Evolutionary conservation across 2,797 vertebrate genomes (phyloP), one percentile per base, ranked within the genome.

Genomic region (Poecilia velifera): DNA sequence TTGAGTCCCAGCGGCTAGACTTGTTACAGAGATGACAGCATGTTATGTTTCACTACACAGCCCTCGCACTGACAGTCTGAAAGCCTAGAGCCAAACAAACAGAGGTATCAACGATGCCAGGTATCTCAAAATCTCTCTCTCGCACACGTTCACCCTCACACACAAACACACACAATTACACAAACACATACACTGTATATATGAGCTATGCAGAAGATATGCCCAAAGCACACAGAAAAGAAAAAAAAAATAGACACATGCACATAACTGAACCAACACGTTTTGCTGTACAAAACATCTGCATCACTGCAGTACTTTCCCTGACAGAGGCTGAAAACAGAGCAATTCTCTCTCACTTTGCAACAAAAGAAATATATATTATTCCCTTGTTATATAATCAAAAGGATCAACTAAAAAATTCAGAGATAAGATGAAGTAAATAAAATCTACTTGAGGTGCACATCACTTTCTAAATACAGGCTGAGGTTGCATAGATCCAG

Each of bases 1-100:
- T 89, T 79, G 84, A 88, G 86, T 92, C 93, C 92, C 89, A 75
- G 62, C 86, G 91, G 92, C 93, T 85, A 87, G 80, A 92, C 91
- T 94, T 91, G 94, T 95, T 95, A 94, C 89, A 70, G 91, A 94
- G 94, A 94, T 94, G 94, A 96, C 93, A 94, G 93, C 88, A 82
- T 94, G 91, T 95, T 95, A 94, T 94, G 92, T 94, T 93, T 95
- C 89, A 89, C 89, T 88, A 92, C 92, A 91, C 89, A 90, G 89
- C 82, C 86, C 88, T 92, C 59, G 82, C 86, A 66, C 90, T 94
- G 94, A 94, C 92, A 94, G 93, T 88, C 91, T 91, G 88, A 90
- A 87, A 92, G 92, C 93, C 91, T 83, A 81, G 80, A 95, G 94
- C 93, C 93, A 94, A 95, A 95, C 93, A 95, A 96, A 95, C 93